phyloP scores from a whole-genome alignment of 2,888 invertebrate genomes.

The Anticlea derivata region DNA sequence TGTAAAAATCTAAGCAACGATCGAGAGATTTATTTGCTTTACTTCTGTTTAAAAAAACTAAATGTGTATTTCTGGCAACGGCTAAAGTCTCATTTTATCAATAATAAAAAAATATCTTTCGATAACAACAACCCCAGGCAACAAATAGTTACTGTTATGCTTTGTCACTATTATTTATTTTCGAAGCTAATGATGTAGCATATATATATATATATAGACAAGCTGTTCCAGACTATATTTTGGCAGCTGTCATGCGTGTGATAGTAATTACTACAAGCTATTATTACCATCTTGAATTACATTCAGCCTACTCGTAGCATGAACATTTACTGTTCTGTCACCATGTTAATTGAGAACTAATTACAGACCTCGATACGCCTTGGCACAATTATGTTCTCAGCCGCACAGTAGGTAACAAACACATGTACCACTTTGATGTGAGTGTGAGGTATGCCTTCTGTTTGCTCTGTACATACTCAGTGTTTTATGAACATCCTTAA shows the following conservation, averaged over 20 bases:
- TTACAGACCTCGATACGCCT: conserved; percentile 30
- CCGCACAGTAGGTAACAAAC: conserved; percentile 4
- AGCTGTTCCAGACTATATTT: conserved; percentile 1
- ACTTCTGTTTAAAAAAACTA: no score
- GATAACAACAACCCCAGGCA: no score
- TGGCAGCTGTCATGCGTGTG: conserved; percentile 1
- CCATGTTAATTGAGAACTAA: conserved; percentile 30
- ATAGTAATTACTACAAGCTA: conserved; percentile 12
- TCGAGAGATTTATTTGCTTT: no score
- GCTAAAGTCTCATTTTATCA: no score
- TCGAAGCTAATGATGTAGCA: no score
- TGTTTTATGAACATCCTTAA: not conserved
- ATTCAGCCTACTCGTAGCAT: conserved; percentile 10
- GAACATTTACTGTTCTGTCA: conserved; percentile 27
- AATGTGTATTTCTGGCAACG: no score
- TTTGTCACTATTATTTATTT: no score
- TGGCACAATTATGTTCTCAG: conserved; percentile 26
- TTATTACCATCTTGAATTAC: conserved; percentile 24
- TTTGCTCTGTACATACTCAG: not conserved
- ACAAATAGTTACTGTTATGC: no score
- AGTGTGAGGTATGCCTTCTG: not conserved
- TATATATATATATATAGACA: no score
- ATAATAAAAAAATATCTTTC: no score
- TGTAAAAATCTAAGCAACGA: no score
- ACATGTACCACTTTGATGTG: not conserved